These are phyloP conservation scores for Porites australiensis DNA, from an alignment of 64 coral and sea anemone species.

Conservation along the genomic window DNA sequence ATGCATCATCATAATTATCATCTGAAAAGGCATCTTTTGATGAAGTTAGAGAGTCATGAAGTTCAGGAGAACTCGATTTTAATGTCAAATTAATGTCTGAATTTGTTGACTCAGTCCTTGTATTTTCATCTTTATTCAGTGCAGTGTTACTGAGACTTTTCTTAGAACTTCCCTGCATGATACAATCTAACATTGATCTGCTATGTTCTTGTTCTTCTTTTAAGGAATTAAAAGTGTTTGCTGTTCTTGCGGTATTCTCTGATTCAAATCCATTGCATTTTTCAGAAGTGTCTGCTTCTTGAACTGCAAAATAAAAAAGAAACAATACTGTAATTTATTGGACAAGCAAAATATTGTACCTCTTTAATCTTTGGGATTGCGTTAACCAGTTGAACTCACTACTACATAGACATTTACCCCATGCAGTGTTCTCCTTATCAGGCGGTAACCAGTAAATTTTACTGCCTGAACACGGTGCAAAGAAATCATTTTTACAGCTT, in stretches of 20 bases:
- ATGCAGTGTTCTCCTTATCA: too few species aligned
- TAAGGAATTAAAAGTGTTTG: neutral
- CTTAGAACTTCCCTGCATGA: neutral
- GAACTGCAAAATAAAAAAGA: neutral
- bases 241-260: too few species aligned
- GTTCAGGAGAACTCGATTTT: neutral
- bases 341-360: too few species aligned
- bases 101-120: neutral
- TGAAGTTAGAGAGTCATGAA: neutral
- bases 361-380: too few species aligned
- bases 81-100: neutral
- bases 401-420: too few species aligned
- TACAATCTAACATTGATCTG: neutral
- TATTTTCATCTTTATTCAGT: neutral
- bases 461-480: too few species aligned
- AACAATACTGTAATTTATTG: too few species aligned
- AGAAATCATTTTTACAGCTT: too few species aligned
- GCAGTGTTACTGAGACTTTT: too few species aligned
- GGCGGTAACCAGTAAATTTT: too few species aligned
- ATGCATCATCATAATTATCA: constrained; percentile 12
- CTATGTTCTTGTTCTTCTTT: neutral
- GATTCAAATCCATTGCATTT: constrained; percentile 1
- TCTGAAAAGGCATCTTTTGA: constrained; percentile 8
- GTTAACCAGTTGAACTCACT: too few species aligned
- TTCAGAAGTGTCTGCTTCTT: neutral